These are phyloP conservation scores for Cherax quadricarinatus DNA, from an alignment of 1,140 invertebrate species.

Conservation along the genomic window DNA sequence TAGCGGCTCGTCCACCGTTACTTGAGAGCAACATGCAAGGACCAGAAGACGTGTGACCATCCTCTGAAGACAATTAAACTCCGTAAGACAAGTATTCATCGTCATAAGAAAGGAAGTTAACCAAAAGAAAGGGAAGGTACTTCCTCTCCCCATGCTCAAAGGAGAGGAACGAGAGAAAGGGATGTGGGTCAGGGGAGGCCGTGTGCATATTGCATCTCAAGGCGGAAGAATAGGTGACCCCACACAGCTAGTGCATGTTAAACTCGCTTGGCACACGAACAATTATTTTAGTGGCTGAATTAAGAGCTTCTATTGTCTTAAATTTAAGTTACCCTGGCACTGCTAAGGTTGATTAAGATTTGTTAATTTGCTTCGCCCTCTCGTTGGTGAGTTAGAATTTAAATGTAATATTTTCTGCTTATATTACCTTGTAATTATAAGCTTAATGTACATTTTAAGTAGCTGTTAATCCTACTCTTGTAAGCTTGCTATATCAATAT, in stretches of 20 bases:
- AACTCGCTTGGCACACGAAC: not conserved
- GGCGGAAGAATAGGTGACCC: not conserved
- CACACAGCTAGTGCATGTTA: not conserved
- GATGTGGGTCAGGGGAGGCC: not conserved
- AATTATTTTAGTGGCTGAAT: no score
- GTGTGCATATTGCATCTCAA: not conserved
- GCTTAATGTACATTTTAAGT: no score
- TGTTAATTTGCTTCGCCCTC: no score
- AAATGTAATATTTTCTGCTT: no score
- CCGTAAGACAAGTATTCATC: not conserved
- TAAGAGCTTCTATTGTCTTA: no score
- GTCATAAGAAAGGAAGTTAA: not conserved
- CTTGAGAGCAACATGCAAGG: constrained; percentile 6
- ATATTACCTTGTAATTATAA: no score
- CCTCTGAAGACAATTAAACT: not conserved
- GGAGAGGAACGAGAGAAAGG: not conserved
- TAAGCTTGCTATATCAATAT: no score
- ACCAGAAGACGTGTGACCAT: not conserved
- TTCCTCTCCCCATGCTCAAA: not conserved
- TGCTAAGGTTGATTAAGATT: not conserved
- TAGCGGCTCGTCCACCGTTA: not conserved
- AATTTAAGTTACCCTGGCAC: not conserved
- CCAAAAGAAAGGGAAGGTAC: not conserved
- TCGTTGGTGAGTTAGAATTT: no score
- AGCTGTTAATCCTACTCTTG: no score